phyloP scores from a whole-genome alignment of 2,888 invertebrate species.

The Thecocarcelia acutangulata region DNA sequence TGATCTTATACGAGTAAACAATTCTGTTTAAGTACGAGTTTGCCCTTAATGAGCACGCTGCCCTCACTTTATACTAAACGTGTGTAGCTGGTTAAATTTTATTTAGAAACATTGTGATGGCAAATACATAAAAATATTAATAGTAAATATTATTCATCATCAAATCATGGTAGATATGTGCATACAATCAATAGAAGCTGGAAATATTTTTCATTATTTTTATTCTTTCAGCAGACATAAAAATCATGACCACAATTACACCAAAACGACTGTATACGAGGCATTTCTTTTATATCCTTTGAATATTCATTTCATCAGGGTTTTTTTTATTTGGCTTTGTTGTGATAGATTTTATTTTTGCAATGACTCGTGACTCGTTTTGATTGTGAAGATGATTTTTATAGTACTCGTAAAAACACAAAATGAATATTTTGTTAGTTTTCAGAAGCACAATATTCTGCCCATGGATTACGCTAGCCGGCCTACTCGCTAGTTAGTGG shows the following conservation, averaged over 20 bases:
- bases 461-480: too few relatives aligned
- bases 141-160: slow-evolving; percentile 1
- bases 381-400: too few relatives aligned
- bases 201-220: slow-evolving; percentile 19
- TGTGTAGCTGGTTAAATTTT: slow-evolving; percentile 3
- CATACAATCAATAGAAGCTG: slow-evolving; percentile 24
- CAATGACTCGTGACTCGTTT: too few relatives aligned
- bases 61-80: slow-evolving; percentile 27
- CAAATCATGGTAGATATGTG: slow-evolving; percentile 14
- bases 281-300: slow-evolving; percentile 45
- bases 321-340: too few relatives aligned
- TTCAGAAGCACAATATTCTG: too few relatives aligned
- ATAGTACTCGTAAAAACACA: too few relatives aligned
- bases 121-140: slow-evolving; percentile 1
- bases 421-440: too few relatives aligned
- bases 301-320: slow-evolving; percentile 12
- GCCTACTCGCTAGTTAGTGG: too few relatives aligned
- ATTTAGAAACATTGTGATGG: not conserved
- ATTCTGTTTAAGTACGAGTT: not conserved
- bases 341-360: slow-evolving; percentile 2
- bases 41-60: slow-evolving; percentile 26
- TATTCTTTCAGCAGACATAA: slow-evolving; percentile 2
- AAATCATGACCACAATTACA: slow-evolving; percentile 17
- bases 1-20: slow-evolving; percentile 46
- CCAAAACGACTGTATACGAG: not conserved